Percentiles rank a stretch among this genome's conserved stretches.
Conservation (phyloP, 2,888 invertebrate species). For the Acanthopleura granulata region DNA sequence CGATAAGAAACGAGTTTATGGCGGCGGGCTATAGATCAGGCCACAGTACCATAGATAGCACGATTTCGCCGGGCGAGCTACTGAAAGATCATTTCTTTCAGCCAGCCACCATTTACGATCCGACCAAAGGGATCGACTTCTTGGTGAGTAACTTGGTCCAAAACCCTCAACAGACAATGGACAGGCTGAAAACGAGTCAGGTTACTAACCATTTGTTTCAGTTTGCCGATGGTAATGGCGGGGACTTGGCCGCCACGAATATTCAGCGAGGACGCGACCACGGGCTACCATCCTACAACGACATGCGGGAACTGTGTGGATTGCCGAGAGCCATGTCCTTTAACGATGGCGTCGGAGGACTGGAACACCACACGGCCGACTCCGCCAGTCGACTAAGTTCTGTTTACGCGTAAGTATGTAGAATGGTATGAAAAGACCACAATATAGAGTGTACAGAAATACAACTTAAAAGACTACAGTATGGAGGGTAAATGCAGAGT, state of each 20-base stretch:
- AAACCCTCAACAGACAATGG: not conserved
- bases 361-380: not conserved
- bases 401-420: not conserved
- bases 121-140: not conserved
- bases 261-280: not conserved
- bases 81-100: not conserved
- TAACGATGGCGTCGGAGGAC: not conserved
- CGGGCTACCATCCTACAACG: not conserved
- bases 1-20: not conserved
- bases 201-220: conserved; percentile 7
- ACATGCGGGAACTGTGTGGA: not conserved
- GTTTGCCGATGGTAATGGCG: not conserved
- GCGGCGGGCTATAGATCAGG: not conserved
- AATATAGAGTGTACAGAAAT: no score
- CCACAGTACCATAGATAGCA: not conserved
- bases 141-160: not conserved
- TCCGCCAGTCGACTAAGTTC: not conserved
- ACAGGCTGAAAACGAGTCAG: conserved; percentile 1
- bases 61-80: not conserved
- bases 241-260: not conserved
- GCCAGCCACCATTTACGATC: not conserved
- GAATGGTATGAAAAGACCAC: no score
- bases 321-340: not conserved
- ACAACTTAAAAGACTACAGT: no score
- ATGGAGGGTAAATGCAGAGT: no score